phyloP scores from a whole-genome alignment of 2,113 vertebrate genomes.

The Corapipo altera region DNA sequence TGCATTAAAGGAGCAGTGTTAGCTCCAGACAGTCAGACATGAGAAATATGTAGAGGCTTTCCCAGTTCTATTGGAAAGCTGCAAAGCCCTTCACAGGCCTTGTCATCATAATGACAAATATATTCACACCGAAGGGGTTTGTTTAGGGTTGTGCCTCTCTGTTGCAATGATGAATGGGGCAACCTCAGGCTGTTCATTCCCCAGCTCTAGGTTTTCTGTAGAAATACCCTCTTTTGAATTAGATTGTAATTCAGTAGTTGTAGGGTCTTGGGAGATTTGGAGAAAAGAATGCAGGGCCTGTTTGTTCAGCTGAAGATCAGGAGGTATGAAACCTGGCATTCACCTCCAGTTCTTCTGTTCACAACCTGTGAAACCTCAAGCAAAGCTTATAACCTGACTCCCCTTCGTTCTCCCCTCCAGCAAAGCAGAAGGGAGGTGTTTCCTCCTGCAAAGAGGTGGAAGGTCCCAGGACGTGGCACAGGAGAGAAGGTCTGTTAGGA shows the following conservation, averaged over 20 bases:
- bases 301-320: background rate
- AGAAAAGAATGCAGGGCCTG: background rate
- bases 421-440: slow-evolving; percentile 43
- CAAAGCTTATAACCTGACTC: slow-evolving; percentile 33
- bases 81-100: background rate
- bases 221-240: background rate
- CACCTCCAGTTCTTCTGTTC: slow-evolving; percentile 17
- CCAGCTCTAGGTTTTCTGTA: background rate
- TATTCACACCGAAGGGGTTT: background rate
- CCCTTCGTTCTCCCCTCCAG: slow-evolving; percentile 35
- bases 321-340: background rate
- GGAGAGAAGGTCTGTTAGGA: slow-evolving; percentile 57
- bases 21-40: slow-evolving; percentile 52
- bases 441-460: slow-evolving; percentile 49
- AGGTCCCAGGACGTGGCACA: slow-evolving; percentile 36
- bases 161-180: background rate
- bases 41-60: slow-evolving; percentile 39
- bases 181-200: background rate
- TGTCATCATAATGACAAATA: slow-evolving; percentile 27
- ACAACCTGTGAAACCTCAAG: background rate
- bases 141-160: background rate
- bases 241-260: background rate
- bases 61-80: background rate
- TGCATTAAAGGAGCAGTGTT: slow-evolving; percentile 34
- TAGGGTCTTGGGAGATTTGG: background rate